A percentile compares a stretch with the other conserved stretches of the same genome.
Conservation (phyloP, 2,888 invertebrate species). For the Mythimna albipuncta region DNA sequence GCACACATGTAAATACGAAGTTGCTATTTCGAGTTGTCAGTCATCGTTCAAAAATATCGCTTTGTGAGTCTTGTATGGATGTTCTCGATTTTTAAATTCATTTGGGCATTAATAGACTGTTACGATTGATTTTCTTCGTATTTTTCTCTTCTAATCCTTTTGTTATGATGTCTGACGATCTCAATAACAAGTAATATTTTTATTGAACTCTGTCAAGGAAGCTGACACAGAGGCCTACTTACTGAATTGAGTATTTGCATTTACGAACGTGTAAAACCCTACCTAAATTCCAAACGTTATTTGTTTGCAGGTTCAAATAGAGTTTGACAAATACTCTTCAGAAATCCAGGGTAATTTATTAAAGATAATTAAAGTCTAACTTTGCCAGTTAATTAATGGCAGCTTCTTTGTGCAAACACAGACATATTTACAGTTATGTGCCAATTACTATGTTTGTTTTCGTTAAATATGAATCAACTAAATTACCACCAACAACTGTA, state of each 20-base stretch:
- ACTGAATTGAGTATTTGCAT: not conserved
- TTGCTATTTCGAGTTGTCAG: too few species aligned
- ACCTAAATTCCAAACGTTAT: not conserved
- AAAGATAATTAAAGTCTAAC: not conserved
- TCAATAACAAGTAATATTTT: not conserved
- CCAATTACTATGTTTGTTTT: conserved; percentile 19
- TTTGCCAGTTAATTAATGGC: not conserved
- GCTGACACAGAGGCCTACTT: not conserved
- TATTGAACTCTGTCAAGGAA: not conserved
- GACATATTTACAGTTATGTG: conserved; percentile 21
- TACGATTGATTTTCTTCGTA: not conserved
- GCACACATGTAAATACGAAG: too few species aligned
- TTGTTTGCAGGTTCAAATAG: not conserved
- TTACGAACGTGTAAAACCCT: not conserved
- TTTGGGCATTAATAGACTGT: too few species aligned
- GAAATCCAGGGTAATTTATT: not conserved
- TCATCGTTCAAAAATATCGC: too few species aligned
- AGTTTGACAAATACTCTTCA: conserved; percentile 3
- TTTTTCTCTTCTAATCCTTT: not conserved
- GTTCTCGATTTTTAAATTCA: too few species aligned
- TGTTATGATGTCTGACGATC: not conserved
- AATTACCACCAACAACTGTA: conserved; percentile 22
- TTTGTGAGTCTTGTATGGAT: too few species aligned
- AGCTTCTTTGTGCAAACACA: conserved; percentile 3
- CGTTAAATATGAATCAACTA: conserved; percentile 26